Evolutionary conservation across 53 echinoderm and acorn worm species (phyloP), one percentile per base, ranked within the genome.

Genomic region (Holothuria scabra): DNA sequence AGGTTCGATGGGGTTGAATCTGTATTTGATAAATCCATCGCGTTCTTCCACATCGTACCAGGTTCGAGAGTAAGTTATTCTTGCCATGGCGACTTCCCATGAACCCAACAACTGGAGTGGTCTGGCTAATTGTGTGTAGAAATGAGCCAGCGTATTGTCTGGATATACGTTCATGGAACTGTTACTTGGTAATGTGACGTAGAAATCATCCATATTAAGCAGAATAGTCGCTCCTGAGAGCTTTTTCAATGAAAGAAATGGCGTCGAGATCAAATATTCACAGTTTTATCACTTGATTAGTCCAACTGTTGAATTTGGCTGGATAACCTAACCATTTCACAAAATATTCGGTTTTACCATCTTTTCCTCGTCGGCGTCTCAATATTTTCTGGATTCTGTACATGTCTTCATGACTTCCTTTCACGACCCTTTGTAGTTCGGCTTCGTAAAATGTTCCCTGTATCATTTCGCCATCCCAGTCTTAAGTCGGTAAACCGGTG

Each of bases 301-400:
- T 84, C 89, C 92, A 89, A 37, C 86, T 86, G 74, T 92, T 82
- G 32, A 89, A 88, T 56, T 86, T 85, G 30, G 59, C 10, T 0
- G 81, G 72, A 46, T 88, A 91, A n/a, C 89, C 89, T 19, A 32
- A 28, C 86, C 86, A 89, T 37, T 85, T 85, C 12, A 89, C 89
- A 30, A 92, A 78, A 46, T 86, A 92, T 62, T 92, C 83, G 30
- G 25, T 89, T 21, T 75, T 89, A n/a, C 89, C 86, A 14, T 83
- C 65, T 21, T 78, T 34, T 55, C 71, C 85, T 74, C 55, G 41
- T 83, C n/a, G 64, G 8, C 60, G 85, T 28, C 81, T 22, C 1
- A 88, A 66, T 22, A 91, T 74, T 62, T 84, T 88, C 49, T 91
- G 88, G 31, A 91, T 72, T 26, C 25, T 56, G 55, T 68, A 85